Evolutionary conservation across 2,888 invertebrate genomes (phyloP).

Genomic region (Heliconius aoede): DNA sequence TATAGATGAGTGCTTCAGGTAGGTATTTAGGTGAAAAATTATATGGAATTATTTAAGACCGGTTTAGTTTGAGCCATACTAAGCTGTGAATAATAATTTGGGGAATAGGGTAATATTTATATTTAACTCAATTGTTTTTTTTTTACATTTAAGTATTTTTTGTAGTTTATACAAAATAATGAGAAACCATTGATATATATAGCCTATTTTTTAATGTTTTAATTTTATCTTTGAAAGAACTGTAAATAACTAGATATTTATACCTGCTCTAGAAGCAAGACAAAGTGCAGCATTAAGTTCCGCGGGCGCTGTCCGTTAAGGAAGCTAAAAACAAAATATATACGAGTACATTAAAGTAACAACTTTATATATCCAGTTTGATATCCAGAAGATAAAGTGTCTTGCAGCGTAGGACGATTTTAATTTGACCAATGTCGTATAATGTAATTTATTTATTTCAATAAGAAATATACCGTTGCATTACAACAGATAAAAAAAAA

Average conservation of each 20-base stretch:
- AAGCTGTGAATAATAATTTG: background rate
- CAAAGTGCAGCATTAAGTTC: no score
- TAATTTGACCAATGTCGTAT: background rate
- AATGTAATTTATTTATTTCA: conserved; percentile 10
- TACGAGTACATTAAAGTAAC: background rate
- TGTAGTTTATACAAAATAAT: background rate
- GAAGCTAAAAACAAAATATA: no score
- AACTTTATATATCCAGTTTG: conserved; percentile 13
- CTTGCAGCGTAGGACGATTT: conserved; percentile 1
- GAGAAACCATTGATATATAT: no score
- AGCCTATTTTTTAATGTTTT: background rate
- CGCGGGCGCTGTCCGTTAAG: no score
- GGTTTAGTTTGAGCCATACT: background rate
- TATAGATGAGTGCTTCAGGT: conserved; percentile 27
- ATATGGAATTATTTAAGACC: background rate
- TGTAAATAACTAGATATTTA: no score
- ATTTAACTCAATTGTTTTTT: background rate
- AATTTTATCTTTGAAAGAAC: background rate
- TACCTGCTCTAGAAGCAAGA: no score
- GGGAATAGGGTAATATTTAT: background rate
- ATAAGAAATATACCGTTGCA: conserved; percentile 19
- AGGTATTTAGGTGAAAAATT: background rate
- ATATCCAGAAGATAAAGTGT: background rate
- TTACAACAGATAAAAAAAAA: conserved; percentile 13
- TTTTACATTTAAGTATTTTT: background rate